phyloP scores from a whole-genome alignment of 2,113 vertebrate species.

The Paraplagusia blochii region DNA sequence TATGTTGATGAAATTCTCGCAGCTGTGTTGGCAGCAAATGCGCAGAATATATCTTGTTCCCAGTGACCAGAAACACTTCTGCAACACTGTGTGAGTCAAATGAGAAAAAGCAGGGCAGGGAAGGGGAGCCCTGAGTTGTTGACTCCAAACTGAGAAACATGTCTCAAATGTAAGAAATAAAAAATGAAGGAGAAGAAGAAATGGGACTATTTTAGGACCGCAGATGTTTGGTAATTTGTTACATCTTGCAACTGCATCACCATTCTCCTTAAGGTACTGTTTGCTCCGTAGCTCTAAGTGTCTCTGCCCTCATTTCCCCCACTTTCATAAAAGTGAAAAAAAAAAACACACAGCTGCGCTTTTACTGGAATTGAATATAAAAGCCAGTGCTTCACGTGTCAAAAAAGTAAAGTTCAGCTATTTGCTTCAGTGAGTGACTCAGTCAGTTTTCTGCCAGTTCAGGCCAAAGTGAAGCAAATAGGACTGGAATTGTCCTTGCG shows the following conservation, averaged over 20 bases:
- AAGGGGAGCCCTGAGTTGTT: no score
- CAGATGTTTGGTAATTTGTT: slow-evolving; percentile 22
- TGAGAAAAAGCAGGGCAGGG: no score
- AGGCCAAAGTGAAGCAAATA: neutral
- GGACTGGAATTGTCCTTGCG: slow-evolving; percentile 7
- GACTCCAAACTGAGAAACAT: no score
- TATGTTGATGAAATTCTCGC: no score
- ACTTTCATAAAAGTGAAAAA: slow-evolving; percentile 19
- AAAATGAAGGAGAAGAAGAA: no score
- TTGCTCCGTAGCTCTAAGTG: neutral
- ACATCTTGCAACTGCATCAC: slow-evolving; percentile 4
- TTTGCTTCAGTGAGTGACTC: slow-evolving; percentile 8
- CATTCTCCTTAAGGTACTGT: slow-evolving; percentile 4
- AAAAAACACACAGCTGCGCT: no score
- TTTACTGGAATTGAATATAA: slow-evolving; percentile 12
- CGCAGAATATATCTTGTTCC: no score
- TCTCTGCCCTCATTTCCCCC: neutral
- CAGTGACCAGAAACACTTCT: no score
- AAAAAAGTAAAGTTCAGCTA: slow-evolving; percentile 6
- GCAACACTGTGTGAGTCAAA: no score
- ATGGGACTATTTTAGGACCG: neutral
- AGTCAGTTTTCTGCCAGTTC: slow-evolving; percentile 11
- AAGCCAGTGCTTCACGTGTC: neutral
- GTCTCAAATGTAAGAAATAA: no score
- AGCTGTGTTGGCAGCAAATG: no score